phyloP scores from a whole-genome alignment of 2,113 vertebrate species.

The Falcunculus frontatus region DNA sequence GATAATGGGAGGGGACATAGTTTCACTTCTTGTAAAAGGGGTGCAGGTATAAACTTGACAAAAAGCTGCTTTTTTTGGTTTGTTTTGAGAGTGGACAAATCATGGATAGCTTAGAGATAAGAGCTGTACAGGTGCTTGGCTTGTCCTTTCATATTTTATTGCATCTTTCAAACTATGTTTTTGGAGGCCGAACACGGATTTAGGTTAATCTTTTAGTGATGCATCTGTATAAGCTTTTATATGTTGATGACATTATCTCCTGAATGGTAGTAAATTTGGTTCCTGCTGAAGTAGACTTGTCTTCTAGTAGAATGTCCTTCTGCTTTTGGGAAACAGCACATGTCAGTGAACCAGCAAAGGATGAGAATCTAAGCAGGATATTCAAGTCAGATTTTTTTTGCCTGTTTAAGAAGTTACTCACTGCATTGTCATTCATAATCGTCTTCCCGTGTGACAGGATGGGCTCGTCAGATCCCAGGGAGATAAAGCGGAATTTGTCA shows the following conservation, averaged over 20 bases:
- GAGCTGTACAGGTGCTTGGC: not conserved
- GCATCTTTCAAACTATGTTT: not conserved
- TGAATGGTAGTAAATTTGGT: not conserved
- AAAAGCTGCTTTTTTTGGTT: not conserved
- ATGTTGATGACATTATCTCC: not conserved
- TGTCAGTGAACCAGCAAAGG: not conserved
- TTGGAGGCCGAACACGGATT: not conserved
- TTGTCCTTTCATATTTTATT: not conserved
- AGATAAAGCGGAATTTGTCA: constrained; percentile 31
- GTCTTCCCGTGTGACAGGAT: constrained; percentile 30
- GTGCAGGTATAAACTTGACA: not conserved
- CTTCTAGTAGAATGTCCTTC: not conserved
- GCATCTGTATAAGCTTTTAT: not conserved
- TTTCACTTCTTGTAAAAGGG: not conserved
- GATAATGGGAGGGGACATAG: not conserved
- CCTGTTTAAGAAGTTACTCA: constrained; percentile 2
- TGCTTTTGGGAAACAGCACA: not conserved
- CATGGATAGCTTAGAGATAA: not conserved
- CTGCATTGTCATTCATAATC: not conserved
- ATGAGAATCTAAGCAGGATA: not conserved
- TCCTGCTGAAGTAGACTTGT: not conserved
- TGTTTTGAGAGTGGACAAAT: not conserved
- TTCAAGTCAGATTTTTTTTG: not conserved
- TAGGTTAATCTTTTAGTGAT: not conserved
- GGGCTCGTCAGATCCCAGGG: not conserved